phyloP scores from a whole-genome alignment of 2,797 vertebrate genomes.

The Muraenolepis orangiensis region DNA sequence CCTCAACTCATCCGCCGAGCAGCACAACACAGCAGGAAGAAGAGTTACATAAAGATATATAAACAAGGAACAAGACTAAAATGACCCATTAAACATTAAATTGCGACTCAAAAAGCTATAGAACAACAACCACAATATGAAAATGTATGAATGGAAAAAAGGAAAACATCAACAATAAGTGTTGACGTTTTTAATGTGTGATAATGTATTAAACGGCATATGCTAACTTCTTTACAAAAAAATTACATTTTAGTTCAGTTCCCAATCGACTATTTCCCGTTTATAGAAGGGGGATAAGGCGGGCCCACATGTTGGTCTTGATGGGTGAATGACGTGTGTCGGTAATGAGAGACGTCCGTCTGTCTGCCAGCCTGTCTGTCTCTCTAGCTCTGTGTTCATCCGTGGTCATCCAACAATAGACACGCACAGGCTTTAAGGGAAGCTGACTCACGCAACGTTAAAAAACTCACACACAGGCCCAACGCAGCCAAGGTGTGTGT shows the following conservation, averaged over 20 bases:
- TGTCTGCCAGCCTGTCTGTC: constrained; percentile 26
- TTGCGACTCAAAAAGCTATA: no score
- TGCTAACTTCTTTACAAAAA: no score
- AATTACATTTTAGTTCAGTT: not conserved
- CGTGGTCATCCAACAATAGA: constrained; percentile 68
- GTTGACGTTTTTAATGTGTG: no score
- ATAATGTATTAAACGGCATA: not conserved
- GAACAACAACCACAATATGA: no score
- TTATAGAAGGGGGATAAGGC: constrained; percentile 30
- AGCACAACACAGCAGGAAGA: constrained; percentile 24
- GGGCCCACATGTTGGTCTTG: constrained; percentile 17
- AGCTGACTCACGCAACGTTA: constrained; percentile 9
- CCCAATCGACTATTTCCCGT: not conserved
- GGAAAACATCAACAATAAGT: no score
- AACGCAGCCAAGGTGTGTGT: not conserved
- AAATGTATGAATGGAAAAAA: no score
- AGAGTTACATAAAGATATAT: not conserved
- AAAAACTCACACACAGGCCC: not conserved
- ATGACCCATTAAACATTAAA: no score
- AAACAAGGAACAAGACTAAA: no score
- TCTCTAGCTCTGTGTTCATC: constrained; percentile 43
- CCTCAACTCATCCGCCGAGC: constrained; percentile 36
- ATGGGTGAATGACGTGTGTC: constrained; percentile 29
- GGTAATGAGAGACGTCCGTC: constrained; percentile 57
- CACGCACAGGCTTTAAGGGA: constrained; percentile 48